These are phyloP conservation scores for Clitarchus hookeri DNA, from an alignment of 2,888 invertebrate genomes.

Conservation along the genomic window DNA sequence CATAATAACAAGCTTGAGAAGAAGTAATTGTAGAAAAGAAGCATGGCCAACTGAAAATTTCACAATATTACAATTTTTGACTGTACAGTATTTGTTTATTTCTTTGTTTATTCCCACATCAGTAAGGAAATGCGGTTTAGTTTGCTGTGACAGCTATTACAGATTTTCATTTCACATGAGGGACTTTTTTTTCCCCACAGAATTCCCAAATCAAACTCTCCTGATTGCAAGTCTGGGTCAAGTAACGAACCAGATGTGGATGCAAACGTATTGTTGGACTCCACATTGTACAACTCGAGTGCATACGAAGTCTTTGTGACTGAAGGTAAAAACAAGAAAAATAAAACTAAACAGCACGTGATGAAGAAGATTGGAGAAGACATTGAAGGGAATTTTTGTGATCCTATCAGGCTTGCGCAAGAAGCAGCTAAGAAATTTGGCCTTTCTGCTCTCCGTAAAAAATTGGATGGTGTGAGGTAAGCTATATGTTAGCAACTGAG, in stretches of 20 bases:
- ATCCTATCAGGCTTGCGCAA: constrained; percentile 63
- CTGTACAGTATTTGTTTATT: too few relatives aligned
- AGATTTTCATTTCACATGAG: too few relatives aligned
- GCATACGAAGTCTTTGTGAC: constrained; percentile 53
- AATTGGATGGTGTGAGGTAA: constrained; percentile 33
- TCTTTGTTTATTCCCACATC: too few relatives aligned
- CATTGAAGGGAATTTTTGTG: constrained; percentile 44
- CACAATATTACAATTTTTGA: too few relatives aligned
- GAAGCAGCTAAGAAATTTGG: constrained; percentile 57
- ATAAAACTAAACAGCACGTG: constrained; percentile 45
- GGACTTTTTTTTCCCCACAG: not conserved
- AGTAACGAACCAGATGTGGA: not conserved
- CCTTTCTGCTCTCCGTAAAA: constrained; percentile 29
- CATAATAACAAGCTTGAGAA: too few relatives aligned
- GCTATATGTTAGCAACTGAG: not conserved
- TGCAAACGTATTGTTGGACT: not conserved
- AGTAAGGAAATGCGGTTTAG: too few relatives aligned
- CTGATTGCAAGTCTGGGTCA: not conserved
- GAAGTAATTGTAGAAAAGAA: too few relatives aligned
- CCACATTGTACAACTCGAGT: constrained; percentile 42
- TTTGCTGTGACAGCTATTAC: too few relatives aligned
- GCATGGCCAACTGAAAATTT: too few relatives aligned
- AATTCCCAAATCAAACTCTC: not conserved
- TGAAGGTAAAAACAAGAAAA: constrained; percentile 54
- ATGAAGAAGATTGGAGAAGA: constrained; percentile 38